Evolutionary conservation across 2,888 invertebrate genomes (phyloP), one percentile per base, ranked within the genome.

Genomic region (Cetonia aurata): DNA sequence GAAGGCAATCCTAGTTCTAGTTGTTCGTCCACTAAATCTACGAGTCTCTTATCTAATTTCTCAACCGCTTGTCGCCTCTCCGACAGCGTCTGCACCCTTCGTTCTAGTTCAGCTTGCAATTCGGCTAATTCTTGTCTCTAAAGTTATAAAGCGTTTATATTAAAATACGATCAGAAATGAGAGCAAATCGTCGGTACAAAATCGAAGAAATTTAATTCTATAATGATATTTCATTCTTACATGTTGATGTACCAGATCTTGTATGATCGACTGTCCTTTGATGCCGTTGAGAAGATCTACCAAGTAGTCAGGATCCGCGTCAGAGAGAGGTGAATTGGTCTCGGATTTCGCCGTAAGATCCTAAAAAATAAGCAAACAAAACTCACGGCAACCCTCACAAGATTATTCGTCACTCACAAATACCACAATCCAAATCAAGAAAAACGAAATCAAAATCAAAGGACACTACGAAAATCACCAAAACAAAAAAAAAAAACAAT

Each of bases 71-170:
- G 88, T 72, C 90, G 89, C 73, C 90, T 89, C 25, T 90, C 88
- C 52, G 89, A 88, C 25, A 89, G 87, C 53, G 88, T 88, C 79
- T 86, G 88, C 77, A 89, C 90, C 78, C 88, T 89, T 69, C 84
- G 88, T 80, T 87, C 88, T 2, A 94, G 83, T 83, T 93, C 91
- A 1, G 87, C 88, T 80, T 93, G 93, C 67, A 94, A 77, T 48
- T 89, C 89, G 31, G 89, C 88, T 42, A 94, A 84, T 82, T 93
- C 93, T 77, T 90, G 91, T 83, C 92, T 90, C 93, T 93, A 78
- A 59, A 81, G 12, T 25, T 33, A 71, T 33, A 6, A 42, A 25
- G 9, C 9, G 33, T 68, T 44, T n/a, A 10, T 44, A 19, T 4
- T 53, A 53, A 53, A 1, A 53, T 25, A 6, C 10, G 4, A 53